phyloP scores from a whole-genome alignment of 2,797 vertebrate species.

The Pagetopsis macropterus region DNA sequence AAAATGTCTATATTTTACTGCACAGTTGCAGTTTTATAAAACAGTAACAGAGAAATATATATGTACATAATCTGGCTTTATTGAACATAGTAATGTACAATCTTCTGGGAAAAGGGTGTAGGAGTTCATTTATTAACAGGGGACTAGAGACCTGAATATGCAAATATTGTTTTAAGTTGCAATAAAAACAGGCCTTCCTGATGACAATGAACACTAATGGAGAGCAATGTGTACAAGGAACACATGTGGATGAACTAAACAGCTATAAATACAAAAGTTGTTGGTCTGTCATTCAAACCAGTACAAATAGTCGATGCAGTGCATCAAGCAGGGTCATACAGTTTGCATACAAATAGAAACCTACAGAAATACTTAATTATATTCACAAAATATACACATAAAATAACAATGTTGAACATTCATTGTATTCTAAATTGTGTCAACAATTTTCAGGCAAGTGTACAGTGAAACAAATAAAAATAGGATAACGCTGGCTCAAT shows the following conservation, averaged over 20 bases:
- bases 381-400: slow-evolving; percentile 68
- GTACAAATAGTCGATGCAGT: slow-evolving; percentile 35
- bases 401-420: slow-evolving; percentile 56
- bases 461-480: slow-evolving; percentile 17
- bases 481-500: slow-evolving; percentile 16
- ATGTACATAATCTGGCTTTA: slow-evolving; percentile 68
- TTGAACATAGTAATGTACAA: slow-evolving; percentile 68
- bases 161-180: slow-evolving; percentile 50
- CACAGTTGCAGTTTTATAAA: slow-evolving; percentile 12
- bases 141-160: slow-evolving; percentile 47
- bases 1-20: not conserved
- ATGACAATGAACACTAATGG: slow-evolving; percentile 34
- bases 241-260: slow-evolving; percentile 27
- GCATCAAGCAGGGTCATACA: slow-evolving; percentile 53
- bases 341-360: slow-evolving; percentile 55
- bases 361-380: slow-evolving; percentile 49
- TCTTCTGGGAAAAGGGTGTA: slow-evolving; percentile 49
- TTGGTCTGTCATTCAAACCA: slow-evolving; percentile 35
- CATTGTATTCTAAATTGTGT: slow-evolving; percentile 52
- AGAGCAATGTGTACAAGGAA: slow-evolving; percentile 41
- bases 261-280: slow-evolving; percentile 48
- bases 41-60: slow-evolving; percentile 32
- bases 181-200: slow-evolving; percentile 45
- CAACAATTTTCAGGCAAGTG: slow-evolving; percentile 38
- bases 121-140: slow-evolving; percentile 50